Evolutionary conservation across 2,797 vertebrate species (phyloP).

Genomic region (Liparis tanakae): DNA sequence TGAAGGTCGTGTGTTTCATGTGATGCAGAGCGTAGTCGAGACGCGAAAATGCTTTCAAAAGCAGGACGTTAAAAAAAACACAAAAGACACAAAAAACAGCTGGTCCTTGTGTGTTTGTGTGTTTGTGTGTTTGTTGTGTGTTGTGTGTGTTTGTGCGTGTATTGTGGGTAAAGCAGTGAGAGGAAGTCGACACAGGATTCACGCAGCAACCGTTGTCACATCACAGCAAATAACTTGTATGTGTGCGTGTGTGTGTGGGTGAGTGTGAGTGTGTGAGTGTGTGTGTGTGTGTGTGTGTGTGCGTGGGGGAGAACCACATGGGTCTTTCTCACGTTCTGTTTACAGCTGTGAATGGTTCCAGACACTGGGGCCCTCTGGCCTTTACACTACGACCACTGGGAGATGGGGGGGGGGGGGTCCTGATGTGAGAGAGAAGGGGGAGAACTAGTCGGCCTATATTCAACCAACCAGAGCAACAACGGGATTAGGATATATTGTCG

Average conservation of each 20-base stretch:
- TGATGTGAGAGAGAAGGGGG: slow-evolving; percentile 40
- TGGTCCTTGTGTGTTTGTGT: slow-evolving; percentile 31
- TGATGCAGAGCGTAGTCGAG: neutral
- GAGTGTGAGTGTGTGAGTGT: slow-evolving; percentile 35
- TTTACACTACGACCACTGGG: slow-evolving; percentile 72
- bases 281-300: slow-evolving; percentile 49
- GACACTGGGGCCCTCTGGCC: slow-evolving; percentile 75
- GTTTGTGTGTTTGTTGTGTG: slow-evolving; percentile 32
- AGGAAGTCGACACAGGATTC: slow-evolving; percentile 71
- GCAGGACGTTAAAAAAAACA: too few relatives aligned
- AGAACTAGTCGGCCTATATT: neutral
- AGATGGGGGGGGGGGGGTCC: slow-evolving; percentile 36
- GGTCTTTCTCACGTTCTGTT: slow-evolving; percentile 85
- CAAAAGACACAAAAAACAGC: slow-evolving; percentile 31
- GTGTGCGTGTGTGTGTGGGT: slow-evolving; percentile 45
- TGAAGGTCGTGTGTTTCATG: neutral
- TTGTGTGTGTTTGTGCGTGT: slow-evolving; percentile 25
- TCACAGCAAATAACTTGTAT: slow-evolving; percentile 70
- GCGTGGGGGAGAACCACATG: slow-evolving; percentile 78
- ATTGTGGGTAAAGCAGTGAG: slow-evolving; percentile 46
- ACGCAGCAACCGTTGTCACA: slow-evolving; percentile 61
- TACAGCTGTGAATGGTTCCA: slow-evolving; percentile 82
- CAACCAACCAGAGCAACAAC: slow-evolving; percentile 10
- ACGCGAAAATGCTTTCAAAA: too few relatives aligned
- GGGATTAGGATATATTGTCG: neutral